Conservation (phyloP, 2,888 invertebrate genomes). For the Agapostemon virescens region DNA sequence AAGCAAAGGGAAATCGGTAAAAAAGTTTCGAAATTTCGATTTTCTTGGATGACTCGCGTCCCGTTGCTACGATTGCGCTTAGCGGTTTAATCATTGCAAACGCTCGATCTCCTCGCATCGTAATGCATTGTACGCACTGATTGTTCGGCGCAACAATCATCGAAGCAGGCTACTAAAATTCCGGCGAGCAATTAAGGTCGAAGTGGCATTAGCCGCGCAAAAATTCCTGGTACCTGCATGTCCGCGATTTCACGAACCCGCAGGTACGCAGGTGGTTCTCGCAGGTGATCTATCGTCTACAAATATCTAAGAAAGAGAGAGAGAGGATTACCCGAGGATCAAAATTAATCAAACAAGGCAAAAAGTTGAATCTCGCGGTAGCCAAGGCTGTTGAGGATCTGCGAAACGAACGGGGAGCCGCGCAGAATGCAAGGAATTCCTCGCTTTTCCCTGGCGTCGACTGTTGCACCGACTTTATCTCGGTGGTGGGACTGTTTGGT, state of each 20-base stretch:
- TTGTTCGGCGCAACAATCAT: constrained; percentile 2
- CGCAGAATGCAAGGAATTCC: constrained; percentile 67
- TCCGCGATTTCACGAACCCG: constrained; percentile 14
- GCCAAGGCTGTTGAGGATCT: constrained; percentile 9
- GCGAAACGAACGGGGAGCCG: constrained; percentile 5
- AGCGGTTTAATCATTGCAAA: not conserved
- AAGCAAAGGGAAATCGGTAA: too few relatives aligned
- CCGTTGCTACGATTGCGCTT: too few relatives aligned
- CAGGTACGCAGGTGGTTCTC: constrained; percentile 35
- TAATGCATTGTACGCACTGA: constrained; percentile 11
- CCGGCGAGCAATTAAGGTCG: not conserved
- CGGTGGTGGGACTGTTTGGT: constrained; percentile 56
- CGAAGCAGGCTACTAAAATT: not conserved
- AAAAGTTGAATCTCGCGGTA: not conserved
- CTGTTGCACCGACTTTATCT: constrained; percentile 57
- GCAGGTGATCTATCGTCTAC: constrained; percentile 18
- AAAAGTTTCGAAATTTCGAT: not conserved
- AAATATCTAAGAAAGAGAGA: not conserved
- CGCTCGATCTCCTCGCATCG: not conserved
- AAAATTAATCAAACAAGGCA: constrained; percentile 20
- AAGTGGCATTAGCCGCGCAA: constrained; percentile 28
- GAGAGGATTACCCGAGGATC: not conserved
- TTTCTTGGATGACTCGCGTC: not conserved
- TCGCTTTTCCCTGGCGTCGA: constrained; percentile 61
- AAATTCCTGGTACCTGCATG: constrained; percentile 30